These are phyloP conservation scores for Arctia plantaginis DNA, from an alignment of 2,888 invertebrate species.

Conservation along the genomic window DNA sequence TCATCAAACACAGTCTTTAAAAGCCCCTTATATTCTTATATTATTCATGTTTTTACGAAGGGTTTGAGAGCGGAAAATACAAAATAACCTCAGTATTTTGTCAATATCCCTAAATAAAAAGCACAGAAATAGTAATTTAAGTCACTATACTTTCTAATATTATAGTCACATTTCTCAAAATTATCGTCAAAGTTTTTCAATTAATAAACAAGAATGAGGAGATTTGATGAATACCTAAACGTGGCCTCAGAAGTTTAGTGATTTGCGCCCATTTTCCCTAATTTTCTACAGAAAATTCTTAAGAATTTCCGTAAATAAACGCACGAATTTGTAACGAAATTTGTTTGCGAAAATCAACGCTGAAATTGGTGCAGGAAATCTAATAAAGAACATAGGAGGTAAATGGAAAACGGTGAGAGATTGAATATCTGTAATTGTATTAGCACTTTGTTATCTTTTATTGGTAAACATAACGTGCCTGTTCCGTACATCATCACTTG, in stretches of 20 bases:
- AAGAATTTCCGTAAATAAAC: constrained; percentile 21
- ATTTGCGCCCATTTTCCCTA: constrained; percentile 14
- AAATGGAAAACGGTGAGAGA: constrained; percentile 4
- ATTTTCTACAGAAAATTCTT: constrained; percentile 17
- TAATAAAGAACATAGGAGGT: constrained; percentile 12
- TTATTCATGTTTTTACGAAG: too few species aligned
- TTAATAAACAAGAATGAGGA: constrained; percentile 44
- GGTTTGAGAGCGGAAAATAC: too few species aligned
- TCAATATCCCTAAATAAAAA: not conserved
- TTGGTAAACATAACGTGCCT: not conserved
- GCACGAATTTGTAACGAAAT: constrained; percentile 20
- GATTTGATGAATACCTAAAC: constrained; percentile 26
- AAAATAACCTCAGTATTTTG: not conserved
- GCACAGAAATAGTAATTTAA: not conserved
- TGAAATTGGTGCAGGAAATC: constrained; percentile 17
- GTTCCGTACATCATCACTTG: not conserved
- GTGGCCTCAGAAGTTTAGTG: constrained; percentile 19
- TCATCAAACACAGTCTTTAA: too few species aligned
- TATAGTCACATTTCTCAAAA: not conserved
- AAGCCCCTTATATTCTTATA: too few species aligned
- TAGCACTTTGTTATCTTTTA: not conserved
- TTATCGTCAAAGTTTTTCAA: constrained; percentile 53
- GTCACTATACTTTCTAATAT: not conserved
- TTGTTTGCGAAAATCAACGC: constrained; percentile 22
- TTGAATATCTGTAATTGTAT: constrained; percentile 9